Evolutionary conservation across 2,113 vertebrate genomes (phyloP), one percentile per base, ranked within the genome.

Genomic region (Rhabdomys dilectus): DNA sequence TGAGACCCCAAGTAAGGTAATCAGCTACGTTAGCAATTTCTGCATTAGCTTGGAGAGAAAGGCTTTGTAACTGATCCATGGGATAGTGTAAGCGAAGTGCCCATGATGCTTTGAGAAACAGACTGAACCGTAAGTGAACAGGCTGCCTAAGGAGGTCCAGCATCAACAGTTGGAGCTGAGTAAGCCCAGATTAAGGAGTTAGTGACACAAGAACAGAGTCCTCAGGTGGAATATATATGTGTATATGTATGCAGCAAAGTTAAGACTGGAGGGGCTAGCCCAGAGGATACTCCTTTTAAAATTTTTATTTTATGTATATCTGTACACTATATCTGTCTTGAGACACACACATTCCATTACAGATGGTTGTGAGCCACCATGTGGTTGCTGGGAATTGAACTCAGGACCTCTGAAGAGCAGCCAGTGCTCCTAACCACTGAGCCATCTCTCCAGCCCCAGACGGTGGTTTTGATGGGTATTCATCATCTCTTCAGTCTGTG

Each of bases 1-100:
- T 97, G 94, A 96, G 97, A 93, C 22, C 58, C 53, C 97, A 51
- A 95, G 96, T 95, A 97, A 97, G 97, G 93, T 66, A 92, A 45
- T 78, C n/a, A 91, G 9, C 96, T 97, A 97, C 82, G 39, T 97
- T 72, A 98, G 89, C 92, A 97, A 62, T 93, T 95, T 62, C 88
- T 97, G 64, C 45, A 77, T 45, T 96, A 97, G 78, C 85, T 88
- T 96, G 62, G 91, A 98, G 97, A 70, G 94, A 0, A 68, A 96
- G 93, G 82, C 86, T 97, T 66, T 95, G 24, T 96, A 96, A 97
- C 92, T 68, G 68, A 92, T 88, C 92, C 95, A 16, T 68, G 31
- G 64, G 82, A 1, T 94, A 88, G 26, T 90, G 7, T 93, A 94
- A 97, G 93, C 89, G 17, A 93, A 96, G 91, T 91, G 26, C 15